Base-by-base conservation (phyloP, 2,797 vertebrate genomes). In the Typhlichthys eigenmanni region DNA sequence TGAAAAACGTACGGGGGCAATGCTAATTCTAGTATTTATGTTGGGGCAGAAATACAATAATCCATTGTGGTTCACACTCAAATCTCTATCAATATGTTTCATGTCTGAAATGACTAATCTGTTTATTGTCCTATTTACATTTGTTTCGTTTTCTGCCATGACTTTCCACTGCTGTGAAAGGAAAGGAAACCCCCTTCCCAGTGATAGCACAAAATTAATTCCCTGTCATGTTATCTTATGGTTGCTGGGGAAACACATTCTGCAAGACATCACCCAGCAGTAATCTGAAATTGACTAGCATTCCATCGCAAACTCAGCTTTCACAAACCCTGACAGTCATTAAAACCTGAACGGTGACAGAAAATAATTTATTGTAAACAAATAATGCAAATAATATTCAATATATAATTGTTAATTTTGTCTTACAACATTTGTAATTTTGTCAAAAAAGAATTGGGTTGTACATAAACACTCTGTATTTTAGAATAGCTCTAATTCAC, bases 271-370 rank as follows among this genome's bases (percentile, higher is more conserved):
- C 66, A 57, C 74, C 54, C 47, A 66, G 70, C 64, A 69, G 55
- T 75, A 66, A 78, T 82, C 73, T 79, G 55, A 84, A 87, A 84
- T 80, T 85, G 80, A 77, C 59, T 77, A 55, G 49, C 61, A 68
- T 82, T 71, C 64, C 75, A 71, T 50, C 64, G 61, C 64, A 66
- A 74, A 61, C 57, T 12, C 51, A 48, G 66, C 63, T 64, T 75
- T 68, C 64, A 55, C 60, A 10, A 55, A 48, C 46, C 32, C 56
- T 67, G 51, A 66, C 62, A 70, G 68, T 64, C 61, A 66, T 82
- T 75, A 72, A 69, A 80, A 48, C 57, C 69, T 54, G 29, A 66
- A 50, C 58, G 43, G 53, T 71, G 64, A 61, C 55, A 62, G 53
- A 46, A 66, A n/a, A 73, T 51, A 77, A 38, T 38, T 66, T 43